phyloP scores from a whole-genome alignment of 2,888 invertebrate species.

The Panorpa germanica region DNA sequence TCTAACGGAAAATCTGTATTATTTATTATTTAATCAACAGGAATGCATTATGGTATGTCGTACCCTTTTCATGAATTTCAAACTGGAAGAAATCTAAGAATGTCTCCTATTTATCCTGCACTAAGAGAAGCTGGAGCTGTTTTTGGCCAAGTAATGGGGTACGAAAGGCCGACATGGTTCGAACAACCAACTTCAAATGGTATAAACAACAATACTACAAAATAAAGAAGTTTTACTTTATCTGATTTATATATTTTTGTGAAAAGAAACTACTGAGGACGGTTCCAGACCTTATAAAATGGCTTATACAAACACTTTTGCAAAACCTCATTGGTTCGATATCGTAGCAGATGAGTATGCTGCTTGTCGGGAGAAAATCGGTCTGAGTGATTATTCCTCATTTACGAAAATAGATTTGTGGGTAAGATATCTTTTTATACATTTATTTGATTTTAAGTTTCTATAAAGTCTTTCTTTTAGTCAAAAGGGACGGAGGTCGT shows the following conservation, averaged over 20 bases:
- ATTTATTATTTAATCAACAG: slow-evolving; percentile 18
- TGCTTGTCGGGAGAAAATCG: slow-evolving; percentile 82
- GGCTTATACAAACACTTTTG: slow-evolving; percentile 67
- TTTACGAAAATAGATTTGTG: slow-evolving; percentile 92
- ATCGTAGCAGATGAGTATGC: slow-evolving; percentile 75
- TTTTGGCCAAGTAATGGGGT: slow-evolving; percentile 96
- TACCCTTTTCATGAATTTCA: slow-evolving; percentile 77
- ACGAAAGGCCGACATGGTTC: slow-evolving; percentile 89
- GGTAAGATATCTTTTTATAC: slow-evolving; percentile 28
- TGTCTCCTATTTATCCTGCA: slow-evolving; percentile 89
- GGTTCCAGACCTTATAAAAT: slow-evolving; percentile 41
- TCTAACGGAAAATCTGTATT: too few relatives aligned
- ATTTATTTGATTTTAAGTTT: slow-evolving; percentile 3
- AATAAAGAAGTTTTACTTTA: slow-evolving; percentile 3
- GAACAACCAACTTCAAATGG: slow-evolving; percentile 32
- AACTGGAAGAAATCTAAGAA: slow-evolving; percentile 74
- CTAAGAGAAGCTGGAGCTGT: slow-evolving; percentile 81
- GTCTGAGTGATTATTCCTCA: slow-evolving; percentile 90
- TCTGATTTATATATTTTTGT: slow-evolving; percentile 8
- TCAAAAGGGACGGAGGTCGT: slow-evolving; percentile 79
- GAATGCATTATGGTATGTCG: slow-evolving; percentile 57
- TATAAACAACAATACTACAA: slow-evolving; percentile 15
- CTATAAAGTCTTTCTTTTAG: slow-evolving; percentile 23
- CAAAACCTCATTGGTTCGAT: slow-evolving; percentile 88
- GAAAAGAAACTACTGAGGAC: slow-evolving; percentile 19